Evolutionary conservation across 2,888 invertebrate genomes (phyloP).

Genomic region (Ophion costatus): DNA sequence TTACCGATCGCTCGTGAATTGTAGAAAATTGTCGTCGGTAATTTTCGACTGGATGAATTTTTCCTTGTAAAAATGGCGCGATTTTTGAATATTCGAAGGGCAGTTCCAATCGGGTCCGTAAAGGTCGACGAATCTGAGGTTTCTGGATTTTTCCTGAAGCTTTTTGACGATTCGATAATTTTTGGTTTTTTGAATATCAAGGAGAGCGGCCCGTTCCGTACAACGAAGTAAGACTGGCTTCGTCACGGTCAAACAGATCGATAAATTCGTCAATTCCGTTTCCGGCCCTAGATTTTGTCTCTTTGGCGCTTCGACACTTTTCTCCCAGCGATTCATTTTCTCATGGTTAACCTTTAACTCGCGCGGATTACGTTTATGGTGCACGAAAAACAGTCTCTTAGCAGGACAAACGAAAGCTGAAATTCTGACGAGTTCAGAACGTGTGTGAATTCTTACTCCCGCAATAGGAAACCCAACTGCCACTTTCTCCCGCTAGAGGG

Average conservation of each 20-base stretch:
- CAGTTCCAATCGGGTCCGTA: conserved; percentile 53
- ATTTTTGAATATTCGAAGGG: conserved; percentile 18
- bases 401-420: no score
- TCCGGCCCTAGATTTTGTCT: background rate
- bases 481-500: no score
- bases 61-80: conserved; percentile 48
- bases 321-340: background rate
- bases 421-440: no score
- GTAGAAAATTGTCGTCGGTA: conserved; percentile 68
- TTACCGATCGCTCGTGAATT: background rate
- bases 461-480: no score
- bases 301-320: background rate
- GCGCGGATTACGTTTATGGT: no score
- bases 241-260: conserved; percentile 50
- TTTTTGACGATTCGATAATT: conserved; percentile 41
- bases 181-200: conserved; percentile 38
- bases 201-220: conserved; percentile 28
- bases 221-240: conserved; percentile 33
- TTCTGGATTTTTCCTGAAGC: conserved; percentile 41
- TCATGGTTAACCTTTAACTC: no score
- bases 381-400: no score
- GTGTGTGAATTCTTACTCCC: no score
- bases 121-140: conserved; percentile 41
- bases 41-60: conserved; percentile 70
- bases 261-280: conserved; percentile 17